Percentiles rank a stretch among this genome's conserved stretches.
Evolutionary conservation across 2,888 invertebrate species (phyloP).

Genomic region (Drosophila eohydei): DNA sequence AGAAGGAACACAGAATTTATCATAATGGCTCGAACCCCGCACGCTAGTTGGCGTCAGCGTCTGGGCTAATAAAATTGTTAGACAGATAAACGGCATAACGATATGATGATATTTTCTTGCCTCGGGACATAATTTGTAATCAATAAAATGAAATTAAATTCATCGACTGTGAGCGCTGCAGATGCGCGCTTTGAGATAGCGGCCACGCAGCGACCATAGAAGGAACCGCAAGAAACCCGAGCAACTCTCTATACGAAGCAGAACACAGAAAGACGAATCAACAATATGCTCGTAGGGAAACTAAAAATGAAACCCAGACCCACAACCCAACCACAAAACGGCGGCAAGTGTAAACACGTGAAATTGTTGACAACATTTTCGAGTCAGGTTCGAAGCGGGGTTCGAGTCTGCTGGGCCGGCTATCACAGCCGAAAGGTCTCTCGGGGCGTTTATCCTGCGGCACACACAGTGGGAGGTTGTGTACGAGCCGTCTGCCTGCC

Average conservation of each 20-base stretch:
- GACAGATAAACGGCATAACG: conserved; percentile 64
- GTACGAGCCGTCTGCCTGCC: conserved; percentile 31
- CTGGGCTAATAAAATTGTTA: conserved; percentile 76
- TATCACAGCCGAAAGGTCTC: conserved; percentile 33
- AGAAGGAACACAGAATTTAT: conserved; percentile 40
- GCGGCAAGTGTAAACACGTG: conserved; percentile 80
- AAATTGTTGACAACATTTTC: conserved; percentile 55
- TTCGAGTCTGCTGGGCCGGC: conserved; percentile 7
- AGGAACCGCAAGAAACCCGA: conserved; percentile 36
- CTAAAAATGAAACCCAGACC: conserved; percentile 12
- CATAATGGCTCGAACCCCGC: conserved; percentile 35
- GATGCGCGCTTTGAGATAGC: conserved; percentile 75
- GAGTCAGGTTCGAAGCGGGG: conserved; percentile 18
- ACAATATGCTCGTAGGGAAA: background rate
- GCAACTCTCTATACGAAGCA: background rate
- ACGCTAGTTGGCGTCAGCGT: conserved; percentile 41
- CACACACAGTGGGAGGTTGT: conserved; percentile 70
- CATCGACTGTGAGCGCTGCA: conserved; percentile 45
- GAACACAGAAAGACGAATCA: background rate
- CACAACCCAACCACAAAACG: conserved; percentile 59
- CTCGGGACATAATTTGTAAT: conserved; percentile 77
- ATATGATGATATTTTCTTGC: conserved; percentile 51
- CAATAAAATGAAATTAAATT: conserved; percentile 72
- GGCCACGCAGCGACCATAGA: conserved; percentile 35
- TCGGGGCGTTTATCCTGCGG: conserved; percentile 66